Conservation (phyloP, 1,140 invertebrate genomes). For the Ladona fulva region DNA sequence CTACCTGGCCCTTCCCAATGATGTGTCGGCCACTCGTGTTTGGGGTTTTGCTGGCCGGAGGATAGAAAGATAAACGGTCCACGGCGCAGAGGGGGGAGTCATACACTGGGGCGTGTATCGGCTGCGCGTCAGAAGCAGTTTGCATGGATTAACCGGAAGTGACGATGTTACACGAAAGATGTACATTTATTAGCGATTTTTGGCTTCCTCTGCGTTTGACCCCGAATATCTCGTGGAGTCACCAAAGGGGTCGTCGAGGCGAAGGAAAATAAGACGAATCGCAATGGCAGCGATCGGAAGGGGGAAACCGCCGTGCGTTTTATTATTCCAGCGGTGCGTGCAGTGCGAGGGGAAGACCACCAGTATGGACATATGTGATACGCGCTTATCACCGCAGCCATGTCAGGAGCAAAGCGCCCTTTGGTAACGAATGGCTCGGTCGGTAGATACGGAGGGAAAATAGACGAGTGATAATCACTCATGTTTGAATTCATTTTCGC, state of each 20-base stretch:
- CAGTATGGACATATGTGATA: background rate
- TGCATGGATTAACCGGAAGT: background rate
- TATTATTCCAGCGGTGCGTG: too few species aligned
- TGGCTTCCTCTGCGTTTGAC: background rate
- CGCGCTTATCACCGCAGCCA: background rate
- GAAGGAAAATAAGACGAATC: background rate
- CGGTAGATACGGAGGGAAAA: background rate
- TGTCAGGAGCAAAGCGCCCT: background rate
- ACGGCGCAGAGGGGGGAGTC: background rate
- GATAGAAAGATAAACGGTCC: background rate
- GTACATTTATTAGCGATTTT: background rate
- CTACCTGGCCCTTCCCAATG: background rate
- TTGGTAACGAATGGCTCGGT: background rate
- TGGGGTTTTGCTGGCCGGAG: background rate
- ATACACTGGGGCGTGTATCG: background rate
- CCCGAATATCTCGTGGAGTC: background rate
- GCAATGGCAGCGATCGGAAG: too few species aligned
- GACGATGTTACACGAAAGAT: background rate
- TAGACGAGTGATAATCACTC: background rate
- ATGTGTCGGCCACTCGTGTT: constrained; percentile 2
- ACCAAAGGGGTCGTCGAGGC: background rate
- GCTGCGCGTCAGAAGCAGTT: background rate
- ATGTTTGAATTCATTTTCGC: background rate
- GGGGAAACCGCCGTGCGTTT: too few species aligned
- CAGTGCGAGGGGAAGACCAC: too few species aligned